phyloP scores from a whole-genome alignment of 2,888 invertebrate genomes.

The Latheticus oryzae region DNA sequence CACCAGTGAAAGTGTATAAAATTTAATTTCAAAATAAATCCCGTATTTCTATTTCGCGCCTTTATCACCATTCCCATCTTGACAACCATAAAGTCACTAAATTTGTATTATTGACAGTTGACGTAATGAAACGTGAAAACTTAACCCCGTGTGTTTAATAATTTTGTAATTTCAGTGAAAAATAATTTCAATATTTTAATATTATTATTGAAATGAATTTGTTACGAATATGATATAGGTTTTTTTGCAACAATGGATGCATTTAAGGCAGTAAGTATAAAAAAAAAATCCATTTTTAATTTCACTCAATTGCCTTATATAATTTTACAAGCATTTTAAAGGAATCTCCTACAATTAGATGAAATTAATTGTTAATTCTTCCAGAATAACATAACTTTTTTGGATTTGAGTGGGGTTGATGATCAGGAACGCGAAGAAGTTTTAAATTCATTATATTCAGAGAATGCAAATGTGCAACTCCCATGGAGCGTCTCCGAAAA shows the following conservation, averaged over 20 bases:
- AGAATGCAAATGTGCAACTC: constrained; percentile 61
- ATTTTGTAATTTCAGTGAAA: constrained; percentile 30
- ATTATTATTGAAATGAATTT: constrained; percentile 23
- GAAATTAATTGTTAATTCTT: neutral
- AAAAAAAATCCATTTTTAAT: neutral
- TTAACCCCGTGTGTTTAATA: constrained; percentile 49
- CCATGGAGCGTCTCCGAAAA: constrained; percentile 58
- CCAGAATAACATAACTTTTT: constrained; percentile 70
- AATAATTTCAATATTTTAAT: constrained; percentile 32
- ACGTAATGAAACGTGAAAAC: constrained; percentile 54
- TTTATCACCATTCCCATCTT: too few relatives aligned
- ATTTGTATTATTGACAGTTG: constrained; percentile 37
- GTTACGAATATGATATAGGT: constrained; percentile 36
- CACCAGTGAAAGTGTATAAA: neutral
- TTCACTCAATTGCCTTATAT: constrained; percentile 20
- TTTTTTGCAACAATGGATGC: constrained; percentile 43
- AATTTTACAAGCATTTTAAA: constrained; percentile 19
- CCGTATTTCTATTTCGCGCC: too few relatives aligned
- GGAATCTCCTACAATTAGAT: constrained; percentile 1
- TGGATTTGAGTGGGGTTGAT: constrained; percentile 80
- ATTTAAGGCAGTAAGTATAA: constrained; percentile 46
- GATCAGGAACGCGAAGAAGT: constrained; percentile 75
- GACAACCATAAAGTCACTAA: constrained; percentile 3
- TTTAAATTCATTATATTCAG: constrained; percentile 70
- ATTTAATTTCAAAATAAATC: constrained; percentile 1